phyloP scores from a whole-genome alignment of 2,888 invertebrate species.

The Augochlorella aurata region DNA sequence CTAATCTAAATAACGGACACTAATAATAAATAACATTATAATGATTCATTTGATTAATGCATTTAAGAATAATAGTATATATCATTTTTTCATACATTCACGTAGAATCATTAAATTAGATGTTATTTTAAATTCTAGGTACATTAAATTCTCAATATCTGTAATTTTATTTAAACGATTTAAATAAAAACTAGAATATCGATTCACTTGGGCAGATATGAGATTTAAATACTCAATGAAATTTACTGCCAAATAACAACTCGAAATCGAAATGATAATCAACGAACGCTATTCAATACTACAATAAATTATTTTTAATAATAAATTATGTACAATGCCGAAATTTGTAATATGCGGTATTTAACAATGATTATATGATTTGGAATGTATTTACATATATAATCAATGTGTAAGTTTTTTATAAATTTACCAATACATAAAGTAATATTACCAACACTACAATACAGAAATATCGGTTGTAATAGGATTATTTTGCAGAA shows the following conservation, averaged over 20 bases:
- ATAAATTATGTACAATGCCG: slow-evolving; percentile 52
- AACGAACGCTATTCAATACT: slow-evolving; percentile 22
- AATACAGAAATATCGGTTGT: neutral
- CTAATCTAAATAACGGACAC: slow-evolving; percentile 13
- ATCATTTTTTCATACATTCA: slow-evolving; percentile 27
- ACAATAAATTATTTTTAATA: slow-evolving; percentile 37
- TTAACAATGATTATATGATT: slow-evolving; percentile 37
- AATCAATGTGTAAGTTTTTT: slow-evolving; percentile 18
- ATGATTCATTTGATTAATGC: slow-evolving; percentile 17
- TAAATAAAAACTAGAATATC: slow-evolving; percentile 11
- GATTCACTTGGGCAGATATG: neutral
- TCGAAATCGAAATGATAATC: slow-evolving; percentile 4
- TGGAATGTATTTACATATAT: slow-evolving; percentile 59
- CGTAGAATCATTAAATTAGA: slow-evolving; percentile 13
- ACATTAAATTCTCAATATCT: slow-evolving; percentile 11
- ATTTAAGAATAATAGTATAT: slow-evolving; percentile 30
- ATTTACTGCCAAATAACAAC: neutral
- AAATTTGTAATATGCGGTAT: slow-evolving; percentile 26
- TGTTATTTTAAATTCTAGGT: slow-evolving; percentile 17
- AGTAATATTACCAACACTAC: neutral
- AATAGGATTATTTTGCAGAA: slow-evolving; percentile 10
- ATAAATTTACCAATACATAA: slow-evolving; percentile 10
- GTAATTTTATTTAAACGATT: slow-evolving; percentile 9
- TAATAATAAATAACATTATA: slow-evolving; percentile 20
- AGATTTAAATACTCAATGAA: neutral